Evolutionary conservation across 2,888 invertebrate species (phyloP).

Genomic region (Lamellibrachia satsuma): DNA sequence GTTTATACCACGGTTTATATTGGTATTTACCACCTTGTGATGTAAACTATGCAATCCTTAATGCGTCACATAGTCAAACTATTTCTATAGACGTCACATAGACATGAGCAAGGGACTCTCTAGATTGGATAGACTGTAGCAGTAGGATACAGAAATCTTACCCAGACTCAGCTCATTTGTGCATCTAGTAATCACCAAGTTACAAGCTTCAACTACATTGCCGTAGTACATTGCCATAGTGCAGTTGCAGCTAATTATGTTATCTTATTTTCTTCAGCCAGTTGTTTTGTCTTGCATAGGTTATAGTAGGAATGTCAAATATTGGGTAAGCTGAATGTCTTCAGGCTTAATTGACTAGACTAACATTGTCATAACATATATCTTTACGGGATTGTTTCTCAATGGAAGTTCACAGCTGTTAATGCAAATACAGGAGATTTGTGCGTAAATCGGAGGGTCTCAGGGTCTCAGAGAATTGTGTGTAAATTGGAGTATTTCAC

Average conservation of each 20-base stretch:
- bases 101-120: neutral
- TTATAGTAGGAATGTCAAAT: neutral
- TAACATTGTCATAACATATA: neutral
- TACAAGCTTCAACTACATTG: neutral
- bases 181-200: neutral
- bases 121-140: neutral
- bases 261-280: neutral
- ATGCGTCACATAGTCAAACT: neutral
- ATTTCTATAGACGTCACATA: neutral
- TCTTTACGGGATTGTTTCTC: neutral
- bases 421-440: too few relatives aligned
- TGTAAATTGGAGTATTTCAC: too few relatives aligned
- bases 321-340: neutral
- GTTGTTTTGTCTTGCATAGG: neutral
- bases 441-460: too few relatives aligned
- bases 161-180: neutral
- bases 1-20: too few relatives aligned
- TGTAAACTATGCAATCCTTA: too few relatives aligned
- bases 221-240: too few relatives aligned
- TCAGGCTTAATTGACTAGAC: neutral
- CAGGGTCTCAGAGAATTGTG: too few relatives aligned
- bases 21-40: too few relatives aligned
- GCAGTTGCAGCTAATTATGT: neutral
- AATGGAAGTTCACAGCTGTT: neutral
- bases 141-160: neutral